Conservation (phyloP, 1,140 invertebrate species). For the Tribolium castaneum region DNA sequence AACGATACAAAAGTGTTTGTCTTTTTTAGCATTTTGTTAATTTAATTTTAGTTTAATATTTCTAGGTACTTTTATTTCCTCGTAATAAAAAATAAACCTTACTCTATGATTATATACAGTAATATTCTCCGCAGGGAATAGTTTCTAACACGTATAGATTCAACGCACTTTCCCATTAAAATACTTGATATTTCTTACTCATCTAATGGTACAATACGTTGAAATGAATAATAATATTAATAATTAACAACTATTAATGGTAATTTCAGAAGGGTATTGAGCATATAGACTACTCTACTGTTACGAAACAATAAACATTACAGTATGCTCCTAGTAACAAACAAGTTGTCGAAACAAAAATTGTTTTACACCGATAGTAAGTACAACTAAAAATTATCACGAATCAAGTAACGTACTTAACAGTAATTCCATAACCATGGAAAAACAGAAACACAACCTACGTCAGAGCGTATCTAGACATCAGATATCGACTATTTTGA, state of each 20-base stretch:
- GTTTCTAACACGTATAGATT: conserved; percentile 28
- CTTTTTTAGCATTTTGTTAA: conserved; percentile 9
- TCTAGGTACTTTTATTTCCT: conserved; percentile 33
- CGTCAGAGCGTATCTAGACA: neutral
- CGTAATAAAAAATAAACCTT: conserved; percentile 43
- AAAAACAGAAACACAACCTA: neutral
- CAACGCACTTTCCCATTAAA: conserved; percentile 12
- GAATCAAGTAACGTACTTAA: neutral
- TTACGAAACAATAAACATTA: neutral
- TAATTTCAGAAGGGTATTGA: conserved; percentile 32
- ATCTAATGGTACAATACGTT: neutral
- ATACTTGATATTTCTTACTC: neutral
- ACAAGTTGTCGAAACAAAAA: neutral
- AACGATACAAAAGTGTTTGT: neutral
- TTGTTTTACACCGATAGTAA: neutral
- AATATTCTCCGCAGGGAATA: conserved; percentile 37
- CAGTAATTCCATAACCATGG: neutral
- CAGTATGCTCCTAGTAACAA: neutral
- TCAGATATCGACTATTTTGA: neutral
- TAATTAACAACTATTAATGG: conserved; percentile 39
- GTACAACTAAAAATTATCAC: neutral
- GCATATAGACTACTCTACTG: conserved; percentile 11
- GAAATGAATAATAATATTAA: neutral
- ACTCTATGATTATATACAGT: conserved; percentile 42
- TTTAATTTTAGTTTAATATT: conserved; percentile 29